These are phyloP conservation scores for Falco cherrug DNA, from an alignment of 2,797 vertebrate species.

Conservation along the genomic window DNA sequence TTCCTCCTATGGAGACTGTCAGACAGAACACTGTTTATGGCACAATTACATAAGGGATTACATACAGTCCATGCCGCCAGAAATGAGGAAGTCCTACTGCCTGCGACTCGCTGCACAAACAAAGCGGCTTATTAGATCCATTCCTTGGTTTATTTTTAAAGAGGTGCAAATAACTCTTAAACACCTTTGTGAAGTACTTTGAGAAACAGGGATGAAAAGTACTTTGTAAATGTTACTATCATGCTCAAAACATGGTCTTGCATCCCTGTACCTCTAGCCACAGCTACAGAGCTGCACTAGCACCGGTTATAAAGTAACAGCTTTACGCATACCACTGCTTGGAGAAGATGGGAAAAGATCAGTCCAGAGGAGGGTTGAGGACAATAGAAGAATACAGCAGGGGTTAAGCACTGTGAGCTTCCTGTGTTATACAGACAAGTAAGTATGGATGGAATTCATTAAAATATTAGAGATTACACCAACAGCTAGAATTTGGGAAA, in stretches of 20 bases:
- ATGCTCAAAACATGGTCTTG: background rate
- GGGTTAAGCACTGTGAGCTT: background rate
- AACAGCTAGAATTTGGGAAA: conserved; percentile 3
- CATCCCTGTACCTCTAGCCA: background rate
- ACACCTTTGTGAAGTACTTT: background rate
- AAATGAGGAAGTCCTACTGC: background rate
- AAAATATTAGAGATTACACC: background rate
- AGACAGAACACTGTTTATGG: background rate
- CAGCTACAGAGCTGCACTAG: background rate
- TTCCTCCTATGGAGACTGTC: background rate
- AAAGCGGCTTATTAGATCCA: background rate
- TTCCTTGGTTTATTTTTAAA: background rate
- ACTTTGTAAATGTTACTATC: background rate
- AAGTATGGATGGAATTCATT: background rate
- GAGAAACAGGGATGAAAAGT: background rate
- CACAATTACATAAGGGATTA: background rate
- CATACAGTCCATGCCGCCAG: background rate
- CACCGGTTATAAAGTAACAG: background rate
- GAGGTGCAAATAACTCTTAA: background rate
- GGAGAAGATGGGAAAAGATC: background rate
- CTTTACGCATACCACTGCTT: background rate
- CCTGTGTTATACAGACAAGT: background rate
- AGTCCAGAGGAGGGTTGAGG: background rate
- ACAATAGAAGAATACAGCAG: background rate
- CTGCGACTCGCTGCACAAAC: background rate